These are phyloP conservation scores for Hirtodrosophila confusa DNA, from an alignment of 2,888 invertebrate genomes.

Conservation along the genomic window DNA sequence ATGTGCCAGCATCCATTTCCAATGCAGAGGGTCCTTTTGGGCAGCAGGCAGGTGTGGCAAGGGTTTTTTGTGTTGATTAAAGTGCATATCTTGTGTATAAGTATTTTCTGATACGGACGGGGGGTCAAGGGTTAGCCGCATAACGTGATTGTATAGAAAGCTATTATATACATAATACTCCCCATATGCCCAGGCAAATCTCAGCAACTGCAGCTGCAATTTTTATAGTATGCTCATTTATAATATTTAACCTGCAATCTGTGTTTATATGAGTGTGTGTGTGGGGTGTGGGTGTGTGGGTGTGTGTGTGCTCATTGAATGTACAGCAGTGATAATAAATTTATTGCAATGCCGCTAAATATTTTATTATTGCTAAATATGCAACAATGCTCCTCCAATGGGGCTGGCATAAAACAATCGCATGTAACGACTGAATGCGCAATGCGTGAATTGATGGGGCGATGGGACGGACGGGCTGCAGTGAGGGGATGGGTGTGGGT, in stretches of 20 bases:
- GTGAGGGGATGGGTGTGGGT: background rate
- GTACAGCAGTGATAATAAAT: constrained; percentile 65
- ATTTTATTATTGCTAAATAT: constrained; percentile 79
- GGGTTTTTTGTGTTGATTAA: constrained; percentile 44
- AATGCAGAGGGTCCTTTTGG: constrained; percentile 58
- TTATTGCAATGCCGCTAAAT: constrained; percentile 75
- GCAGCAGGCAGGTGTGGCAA: constrained; percentile 9
- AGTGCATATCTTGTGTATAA: constrained; percentile 8
- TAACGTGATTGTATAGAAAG: constrained; percentile 51
- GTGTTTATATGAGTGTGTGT: constrained; percentile 7
- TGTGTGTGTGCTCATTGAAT: constrained; percentile 22
- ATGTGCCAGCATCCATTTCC: constrained; percentile 51
- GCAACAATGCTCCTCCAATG: constrained; percentile 66
- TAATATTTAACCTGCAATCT: constrained; percentile 60
- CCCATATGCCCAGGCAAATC: constrained; percentile 48
- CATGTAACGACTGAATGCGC: constrained; percentile 69
- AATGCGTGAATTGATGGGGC: constrained; percentile 42
- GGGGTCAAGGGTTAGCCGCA: constrained; percentile 25
- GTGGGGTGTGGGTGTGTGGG: constrained; percentile 13
- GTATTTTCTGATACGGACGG: background rate
- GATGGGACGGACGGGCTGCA: constrained; percentile 6
- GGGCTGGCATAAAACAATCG: constrained; percentile 70
- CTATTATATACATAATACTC: constrained; percentile 62
- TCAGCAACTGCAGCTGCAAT: constrained; percentile 44
- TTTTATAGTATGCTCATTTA: constrained; percentile 61